Conservation (phyloP, 2,113 vertebrate genomes). For the Irena cyanogastra region DNA sequence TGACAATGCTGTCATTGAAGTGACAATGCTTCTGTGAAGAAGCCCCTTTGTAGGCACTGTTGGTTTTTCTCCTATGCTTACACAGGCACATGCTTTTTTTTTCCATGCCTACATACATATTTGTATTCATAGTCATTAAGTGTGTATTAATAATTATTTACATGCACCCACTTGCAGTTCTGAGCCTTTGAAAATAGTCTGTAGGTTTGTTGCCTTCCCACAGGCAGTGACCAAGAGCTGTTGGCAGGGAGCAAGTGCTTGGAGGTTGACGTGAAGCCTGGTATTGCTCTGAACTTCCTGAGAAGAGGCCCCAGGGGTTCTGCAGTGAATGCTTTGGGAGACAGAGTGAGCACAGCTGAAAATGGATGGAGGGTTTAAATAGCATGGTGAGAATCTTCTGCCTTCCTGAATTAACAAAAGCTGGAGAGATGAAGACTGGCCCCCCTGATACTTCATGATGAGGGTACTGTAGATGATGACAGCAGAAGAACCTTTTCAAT, state of each 20-base stretch:
- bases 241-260: background rate
- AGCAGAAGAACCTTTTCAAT: background rate
- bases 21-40: background rate
- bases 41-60: background rate
- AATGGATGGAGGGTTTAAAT: background rate
- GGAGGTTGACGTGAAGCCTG: background rate
- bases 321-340: background rate
- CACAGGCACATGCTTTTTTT: no score
- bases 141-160: background rate
- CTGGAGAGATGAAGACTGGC: background rate
- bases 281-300: background rate
- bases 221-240: background rate
- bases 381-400: background rate
- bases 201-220: background rate
- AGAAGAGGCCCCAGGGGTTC: background rate
- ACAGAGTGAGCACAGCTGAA: background rate
- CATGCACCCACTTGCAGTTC: background rate
- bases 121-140: background rate
- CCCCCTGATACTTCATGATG: background rate
- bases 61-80: no score
- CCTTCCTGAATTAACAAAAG: background rate
- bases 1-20: background rate
- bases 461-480: background rate
- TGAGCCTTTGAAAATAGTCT: background rate
- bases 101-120: background rate